Conservation (phyloP, 2,888 invertebrate genomes). For the Rhimphoctona megacephalus region DNA sequence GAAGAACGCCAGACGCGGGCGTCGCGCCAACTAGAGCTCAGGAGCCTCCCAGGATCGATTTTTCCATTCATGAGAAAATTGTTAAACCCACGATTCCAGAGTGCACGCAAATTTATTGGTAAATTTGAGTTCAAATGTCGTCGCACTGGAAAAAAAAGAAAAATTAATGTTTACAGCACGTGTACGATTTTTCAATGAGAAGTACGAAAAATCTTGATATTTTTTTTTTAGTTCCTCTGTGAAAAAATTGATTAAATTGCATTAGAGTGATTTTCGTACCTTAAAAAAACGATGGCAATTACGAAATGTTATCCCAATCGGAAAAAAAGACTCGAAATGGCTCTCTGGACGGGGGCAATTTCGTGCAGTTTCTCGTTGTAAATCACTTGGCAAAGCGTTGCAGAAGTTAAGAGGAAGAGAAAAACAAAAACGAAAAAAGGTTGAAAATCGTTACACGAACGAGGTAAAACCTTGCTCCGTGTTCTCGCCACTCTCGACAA, state of each 20-base stretch:
- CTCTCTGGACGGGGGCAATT: not conserved
- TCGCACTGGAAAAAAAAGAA: not conserved
- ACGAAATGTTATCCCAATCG: not conserved
- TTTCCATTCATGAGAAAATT: slow-evolving; percentile 68
- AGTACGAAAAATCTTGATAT: not conserved
- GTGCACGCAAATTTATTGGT: not conserved
- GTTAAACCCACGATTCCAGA: not conserved
- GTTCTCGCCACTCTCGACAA: slow-evolving; percentile 12
- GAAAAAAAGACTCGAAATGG: not conserved
- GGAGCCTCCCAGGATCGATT: slow-evolving; percentile 49
- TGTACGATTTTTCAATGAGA: not conserved
- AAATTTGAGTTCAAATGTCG: not conserved
- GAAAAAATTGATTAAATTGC: not conserved
- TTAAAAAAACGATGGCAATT: not conserved
- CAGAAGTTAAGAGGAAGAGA: not conserved
- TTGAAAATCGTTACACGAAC: slow-evolving; percentile 35
- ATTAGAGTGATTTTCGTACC: not conserved
- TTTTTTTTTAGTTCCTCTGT: not conserved
- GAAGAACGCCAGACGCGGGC: slow-evolving; percentile 25
- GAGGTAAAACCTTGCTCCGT: not conserved
- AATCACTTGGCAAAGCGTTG: slow-evolving; percentile 25
- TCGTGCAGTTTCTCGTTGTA: slow-evolving; percentile 12
- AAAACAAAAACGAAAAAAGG: not conserved
- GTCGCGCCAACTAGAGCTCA: slow-evolving; percentile 29
- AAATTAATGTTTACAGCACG: not conserved